Conservation (phyloP, 2,113 vertebrate genomes). For the Notechis scutatus region DNA sequence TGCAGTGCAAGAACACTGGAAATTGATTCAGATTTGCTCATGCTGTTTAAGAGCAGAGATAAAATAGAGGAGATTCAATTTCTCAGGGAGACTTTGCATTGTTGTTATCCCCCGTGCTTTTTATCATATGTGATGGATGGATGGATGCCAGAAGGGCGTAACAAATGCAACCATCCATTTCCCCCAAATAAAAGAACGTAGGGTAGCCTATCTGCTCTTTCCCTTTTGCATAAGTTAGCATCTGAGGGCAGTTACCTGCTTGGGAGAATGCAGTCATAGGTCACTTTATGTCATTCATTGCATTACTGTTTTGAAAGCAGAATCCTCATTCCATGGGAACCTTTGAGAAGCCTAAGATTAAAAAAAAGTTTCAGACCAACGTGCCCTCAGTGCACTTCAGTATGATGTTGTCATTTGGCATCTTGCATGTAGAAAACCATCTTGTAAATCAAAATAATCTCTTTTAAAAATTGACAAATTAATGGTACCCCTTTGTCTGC, state of each 20-base stretch:
- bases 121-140: slow-evolving; percentile 41
- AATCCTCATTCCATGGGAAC: not conserved
- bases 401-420: not conserved
- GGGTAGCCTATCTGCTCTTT: not conserved
- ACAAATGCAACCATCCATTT: slow-evolving; percentile 34
- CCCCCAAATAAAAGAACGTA: slow-evolving; percentile 43
- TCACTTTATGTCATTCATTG: fast-evolving
- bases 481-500: not conserved
- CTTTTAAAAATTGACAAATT: not conserved
- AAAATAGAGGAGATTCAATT: slow-evolving; percentile 52
- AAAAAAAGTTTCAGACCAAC: not conserved
- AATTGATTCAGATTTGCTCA: slow-evolving; percentile 53
- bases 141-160: slow-evolving; percentile 48
- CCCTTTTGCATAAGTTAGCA: not conserved
- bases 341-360: not conserved
- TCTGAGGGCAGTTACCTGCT: not conserved
- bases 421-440: not conserved
- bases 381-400: not conserved
- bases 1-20: slow-evolving; percentile 22
- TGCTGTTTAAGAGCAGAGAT: slow-evolving; percentile 51
- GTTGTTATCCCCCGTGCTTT: slow-evolving; percentile 40
- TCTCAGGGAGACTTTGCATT: slow-evolving; percentile 43
- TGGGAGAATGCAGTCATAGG: fast-evolving
- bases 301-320: not conserved
- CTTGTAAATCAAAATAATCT: not conserved